A percentile compares a stretch with the other conserved stretches of the same genome.
These are phyloP conservation scores for Eristalis tenax DNA, from an alignment of 2,888 invertebrate species.

Conservation along the genomic window DNA sequence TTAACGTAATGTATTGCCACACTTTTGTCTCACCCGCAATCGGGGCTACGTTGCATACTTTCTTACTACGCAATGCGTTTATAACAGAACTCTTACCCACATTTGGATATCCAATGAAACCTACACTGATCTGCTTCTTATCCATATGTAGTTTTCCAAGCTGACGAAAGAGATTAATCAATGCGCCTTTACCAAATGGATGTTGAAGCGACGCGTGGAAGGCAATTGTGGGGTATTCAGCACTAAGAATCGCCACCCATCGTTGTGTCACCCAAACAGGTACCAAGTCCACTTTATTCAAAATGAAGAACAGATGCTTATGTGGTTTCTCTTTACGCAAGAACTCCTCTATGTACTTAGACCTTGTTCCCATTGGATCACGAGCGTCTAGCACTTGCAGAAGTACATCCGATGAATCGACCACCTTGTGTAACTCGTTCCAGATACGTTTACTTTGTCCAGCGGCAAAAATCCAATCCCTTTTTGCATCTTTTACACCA, in stretches of 20 bases:
- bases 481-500: slow-evolving; percentile 89
- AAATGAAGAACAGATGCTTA: slow-evolving; percentile 97
- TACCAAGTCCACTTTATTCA: slow-evolving; percentile 98
- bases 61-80: slow-evolving; percentile 96
- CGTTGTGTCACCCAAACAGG: slow-evolving; percentile 99
- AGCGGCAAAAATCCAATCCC: slow-evolving; percentile 97
- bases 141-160: slow-evolving; percentile 97
- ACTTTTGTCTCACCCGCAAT: slow-evolving; percentile 99
- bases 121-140: slow-evolving; percentile 99
- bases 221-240: slow-evolving; percentile 98
- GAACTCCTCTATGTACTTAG: slow-evolving; percentile 95
- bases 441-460: slow-evolving; percentile 98
- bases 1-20: slow-evolving; percentile 99
- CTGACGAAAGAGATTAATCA: slow-evolving; percentile 97
- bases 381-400: slow-evolving; percentile 98
- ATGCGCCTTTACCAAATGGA: slow-evolving; percentile 98
- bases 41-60: slow-evolving; percentile 99
- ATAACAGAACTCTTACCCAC: slow-evolving; percentile 99
- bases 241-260: slow-evolving; percentile 97
- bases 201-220: slow-evolving; percentile 99
- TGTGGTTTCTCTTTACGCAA: slow-evolving; percentile 96
- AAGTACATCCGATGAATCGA: slow-evolving; percentile 98
- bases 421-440: slow-evolving; percentile 99
- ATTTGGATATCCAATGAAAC: slow-evolving; percentile 99
- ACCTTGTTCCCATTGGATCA: slow-evolving; percentile 98